A percentile compares a stretch with the other conserved stretches of the same genome.
Evolutionary conservation across 2,888 invertebrate species (phyloP).

Genomic region (Mesoligia furuncula): DNA sequence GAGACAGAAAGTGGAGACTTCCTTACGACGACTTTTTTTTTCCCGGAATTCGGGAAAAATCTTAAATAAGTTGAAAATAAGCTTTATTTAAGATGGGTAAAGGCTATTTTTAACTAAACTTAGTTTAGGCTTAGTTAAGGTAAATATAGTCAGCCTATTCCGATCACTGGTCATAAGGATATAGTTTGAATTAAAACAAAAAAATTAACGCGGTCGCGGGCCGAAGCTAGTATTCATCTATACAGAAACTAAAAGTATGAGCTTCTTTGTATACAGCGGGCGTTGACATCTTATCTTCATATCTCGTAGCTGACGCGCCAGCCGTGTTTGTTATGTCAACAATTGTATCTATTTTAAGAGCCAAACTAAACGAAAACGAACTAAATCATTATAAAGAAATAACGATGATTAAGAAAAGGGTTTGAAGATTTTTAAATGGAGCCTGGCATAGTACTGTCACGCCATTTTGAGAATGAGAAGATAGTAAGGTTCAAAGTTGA

Average conservation of each 20-base stretch:
- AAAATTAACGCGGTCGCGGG: background rate
- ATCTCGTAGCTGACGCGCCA: constrained; percentile 1
- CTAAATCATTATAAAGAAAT: background rate
- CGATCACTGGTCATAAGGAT: too few species aligned
- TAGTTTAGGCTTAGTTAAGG: too few species aligned
- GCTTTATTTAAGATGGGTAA: too few species aligned
- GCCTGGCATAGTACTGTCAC: background rate
- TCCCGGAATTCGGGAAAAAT: too few species aligned
- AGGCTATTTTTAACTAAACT: too few species aligned
- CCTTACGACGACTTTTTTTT: too few species aligned
- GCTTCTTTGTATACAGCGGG: constrained; percentile 8
- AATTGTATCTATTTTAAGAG: constrained; percentile 45
- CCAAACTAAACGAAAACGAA: background rate
- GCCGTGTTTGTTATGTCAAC: constrained; percentile 45
- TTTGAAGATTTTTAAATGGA: background rate
- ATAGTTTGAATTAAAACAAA: background rate
- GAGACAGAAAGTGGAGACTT: too few species aligned
- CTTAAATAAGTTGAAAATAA: too few species aligned
- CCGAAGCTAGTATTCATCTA: background rate
- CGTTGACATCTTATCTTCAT: constrained; percentile 60
- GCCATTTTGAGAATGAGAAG: background rate
- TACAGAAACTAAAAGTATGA: background rate
- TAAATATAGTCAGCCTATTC: too few species aligned
- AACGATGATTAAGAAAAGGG: background rate
- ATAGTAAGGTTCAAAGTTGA: too few species aligned